A percentile compares a stretch with the other conserved stretches of the same genome.
These are phyloP conservation scores for Dendrolimus houi DNA, from an alignment of 2,888 invertebrate genomes.

Conservation along the genomic window DNA sequence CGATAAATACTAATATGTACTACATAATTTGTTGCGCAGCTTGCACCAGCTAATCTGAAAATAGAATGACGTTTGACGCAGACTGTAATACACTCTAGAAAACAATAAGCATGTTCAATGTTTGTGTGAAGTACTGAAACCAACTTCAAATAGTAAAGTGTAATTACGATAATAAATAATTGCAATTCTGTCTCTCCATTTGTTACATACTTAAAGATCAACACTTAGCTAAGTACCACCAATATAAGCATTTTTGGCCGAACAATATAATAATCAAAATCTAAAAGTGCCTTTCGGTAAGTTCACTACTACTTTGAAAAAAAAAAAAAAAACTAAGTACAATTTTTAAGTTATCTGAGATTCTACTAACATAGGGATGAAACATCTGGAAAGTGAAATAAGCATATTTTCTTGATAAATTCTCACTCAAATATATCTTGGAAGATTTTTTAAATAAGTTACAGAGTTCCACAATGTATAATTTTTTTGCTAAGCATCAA, in stretches of 20 bases:
- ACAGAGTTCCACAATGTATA: too few relatives aligned
- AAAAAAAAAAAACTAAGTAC: slow-evolving; percentile 13
- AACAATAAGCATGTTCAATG: too few relatives aligned
- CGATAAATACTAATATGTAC: too few relatives aligned
- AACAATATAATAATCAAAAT: slow-evolving; percentile 9
- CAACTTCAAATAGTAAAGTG: too few relatives aligned
- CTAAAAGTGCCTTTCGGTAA: background rate
- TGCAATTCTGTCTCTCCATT: background rate
- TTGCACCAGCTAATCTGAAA: too few relatives aligned
- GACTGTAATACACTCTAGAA: too few relatives aligned
- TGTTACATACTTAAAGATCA: background rate
- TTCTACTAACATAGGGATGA: slow-evolving; percentile 11
- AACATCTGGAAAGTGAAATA: background rate
- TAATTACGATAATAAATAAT: too few relatives aligned
- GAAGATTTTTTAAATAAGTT: too few relatives aligned
- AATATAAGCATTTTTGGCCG: slow-evolving; percentile 20
- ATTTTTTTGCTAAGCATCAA: slow-evolving; percentile 5
- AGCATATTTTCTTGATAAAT: background rate
- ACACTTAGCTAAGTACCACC: slow-evolving; percentile 49
- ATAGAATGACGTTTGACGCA: too few relatives aligned
- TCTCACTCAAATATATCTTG: background rate
- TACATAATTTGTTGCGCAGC: too few relatives aligned
- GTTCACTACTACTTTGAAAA: slow-evolving; percentile 3
- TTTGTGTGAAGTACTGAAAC: too few relatives aligned
- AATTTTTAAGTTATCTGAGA: slow-evolving; percentile 18